These are phyloP conservation scores for Furnarius figulus DNA, from an alignment of 2,113 vertebrate genomes.

Conservation along the genomic window DNA sequence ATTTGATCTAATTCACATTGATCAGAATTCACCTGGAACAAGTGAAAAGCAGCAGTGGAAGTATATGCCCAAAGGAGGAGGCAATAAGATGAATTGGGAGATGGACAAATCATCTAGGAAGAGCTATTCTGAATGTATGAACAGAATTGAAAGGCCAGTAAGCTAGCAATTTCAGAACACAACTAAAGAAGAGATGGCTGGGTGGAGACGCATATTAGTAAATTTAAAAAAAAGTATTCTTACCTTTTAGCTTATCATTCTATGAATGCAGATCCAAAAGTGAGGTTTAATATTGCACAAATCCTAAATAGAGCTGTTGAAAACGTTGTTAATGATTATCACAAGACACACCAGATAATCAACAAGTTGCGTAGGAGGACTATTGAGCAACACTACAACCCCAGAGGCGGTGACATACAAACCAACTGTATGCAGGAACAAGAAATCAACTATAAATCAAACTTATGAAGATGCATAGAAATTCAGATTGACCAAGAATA, in stretches of 20 bases:
- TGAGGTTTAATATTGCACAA: not conserved
- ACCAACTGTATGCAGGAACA: not conserved
- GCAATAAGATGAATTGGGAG: not conserved
- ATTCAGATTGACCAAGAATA: not conserved
- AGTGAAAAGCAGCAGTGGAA: not conserved
- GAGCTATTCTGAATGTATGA: not conserved
- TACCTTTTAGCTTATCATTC: not conserved
- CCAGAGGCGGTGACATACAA: not conserved
- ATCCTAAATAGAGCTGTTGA: not conserved
- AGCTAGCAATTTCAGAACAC: not conserved
- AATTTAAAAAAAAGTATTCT: not conserved
- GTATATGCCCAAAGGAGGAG: not conserved
- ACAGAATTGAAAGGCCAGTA: not conserved
- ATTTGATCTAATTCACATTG: not conserved
- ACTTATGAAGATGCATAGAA: not conserved
- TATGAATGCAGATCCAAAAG: not conserved
- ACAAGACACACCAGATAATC: not conserved
- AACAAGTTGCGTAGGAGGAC: not conserved
- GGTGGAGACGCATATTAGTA: not conserved
- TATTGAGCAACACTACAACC: not conserved
- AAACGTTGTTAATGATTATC: not conserved
- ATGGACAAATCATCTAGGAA: not conserved
- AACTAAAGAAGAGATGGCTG: not conserved
- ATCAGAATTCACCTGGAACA: not conserved
- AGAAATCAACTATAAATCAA: not conserved